Evolutionary conservation across 2,888 invertebrate species (phyloP), one percentile per base, ranked within the genome.

Genomic region (Erynnis tages): DNA sequence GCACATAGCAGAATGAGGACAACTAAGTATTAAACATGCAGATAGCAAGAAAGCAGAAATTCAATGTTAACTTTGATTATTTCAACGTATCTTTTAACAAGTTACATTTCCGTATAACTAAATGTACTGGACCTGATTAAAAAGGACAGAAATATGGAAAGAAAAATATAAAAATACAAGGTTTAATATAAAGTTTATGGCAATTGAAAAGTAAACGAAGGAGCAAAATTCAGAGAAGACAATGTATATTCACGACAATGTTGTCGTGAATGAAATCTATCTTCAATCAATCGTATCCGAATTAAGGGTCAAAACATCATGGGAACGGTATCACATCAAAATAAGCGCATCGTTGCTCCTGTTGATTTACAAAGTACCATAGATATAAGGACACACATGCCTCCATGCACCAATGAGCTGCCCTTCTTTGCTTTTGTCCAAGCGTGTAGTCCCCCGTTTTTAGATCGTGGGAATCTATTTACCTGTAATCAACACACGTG

Each of bases 391-490:
- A 69, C 61, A 56, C 78, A 82, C 80, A 40, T 40, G 30, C 23
- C 79, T 70, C 73, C 69, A 72, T 73, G 71, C 57, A 57, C 52
- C 56, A 64, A 21, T 49, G 47, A 41, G 19, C 41, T 49, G 49
- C 49, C 49, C 63, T 68, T 63, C 73, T 73, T 72, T 81, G 80
- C 63, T 73, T 73, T 72, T 82, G 82, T 82, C 79, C 76, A 63
- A 75, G 65, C 27, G 74, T 77, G 73, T 75, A 79, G 66, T 67
- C 76, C 80, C 67, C 55, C 34, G 49, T 76, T 76, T 76, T 76
- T 67, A 65, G 69, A 69, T 72, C 87, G 87, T 87, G 88, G 87
- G 87, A 88, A 87, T 67, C 53, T 54, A 54, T 57, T 78, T 82
- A 82, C 84, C 82, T 84, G 82, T 73, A 57, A 46, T 46, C 38